Conservation (phyloP, 2,797 vertebrate species). For the Linurgus olivaceus region DNA sequence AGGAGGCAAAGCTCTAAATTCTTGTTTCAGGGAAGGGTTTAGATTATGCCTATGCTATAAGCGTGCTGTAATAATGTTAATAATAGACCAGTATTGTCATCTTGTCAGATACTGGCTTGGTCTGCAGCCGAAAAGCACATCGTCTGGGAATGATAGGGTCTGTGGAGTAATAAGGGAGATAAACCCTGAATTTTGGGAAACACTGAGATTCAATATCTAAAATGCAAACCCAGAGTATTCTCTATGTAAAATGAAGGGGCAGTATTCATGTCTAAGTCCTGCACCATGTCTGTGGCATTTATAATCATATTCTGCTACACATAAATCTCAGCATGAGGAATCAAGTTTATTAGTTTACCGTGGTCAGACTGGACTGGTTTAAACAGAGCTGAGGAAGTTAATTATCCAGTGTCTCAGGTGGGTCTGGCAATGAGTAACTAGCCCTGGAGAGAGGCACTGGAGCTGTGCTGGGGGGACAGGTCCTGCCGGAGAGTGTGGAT, state of each 20-base stretch:
- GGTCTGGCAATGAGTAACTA: constrained; percentile 76
- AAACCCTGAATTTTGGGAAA: neutral
- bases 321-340: constrained; percentile 34
- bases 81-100: neutral
- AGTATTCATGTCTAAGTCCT: neutral
- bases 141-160: neutral
- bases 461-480: neutral
- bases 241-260: accelerated
- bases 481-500: neutral
- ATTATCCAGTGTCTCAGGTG: constrained; percentile 69
- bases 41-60: neutral
- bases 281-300: neutral
- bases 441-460: constrained; percentile 33
- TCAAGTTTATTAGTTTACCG: constrained; percentile 35
- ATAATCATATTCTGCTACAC: constrained; percentile 15
- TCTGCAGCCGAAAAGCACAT: neutral
- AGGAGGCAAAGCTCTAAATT: neutral
- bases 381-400: constrained; percentile 73
- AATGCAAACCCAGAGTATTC: neutral
- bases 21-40: neutral
- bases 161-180: neutral
- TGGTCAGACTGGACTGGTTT: constrained; percentile 71
- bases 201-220: neutral
- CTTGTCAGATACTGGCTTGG: neutral
- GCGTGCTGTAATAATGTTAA: neutral